A percentile compares a stretch with the other conserved stretches of the same genome.
Evolutionary conservation across 2,797 vertebrate species (phyloP).

Genomic region (Lepilemur septentrionalis): DNA sequence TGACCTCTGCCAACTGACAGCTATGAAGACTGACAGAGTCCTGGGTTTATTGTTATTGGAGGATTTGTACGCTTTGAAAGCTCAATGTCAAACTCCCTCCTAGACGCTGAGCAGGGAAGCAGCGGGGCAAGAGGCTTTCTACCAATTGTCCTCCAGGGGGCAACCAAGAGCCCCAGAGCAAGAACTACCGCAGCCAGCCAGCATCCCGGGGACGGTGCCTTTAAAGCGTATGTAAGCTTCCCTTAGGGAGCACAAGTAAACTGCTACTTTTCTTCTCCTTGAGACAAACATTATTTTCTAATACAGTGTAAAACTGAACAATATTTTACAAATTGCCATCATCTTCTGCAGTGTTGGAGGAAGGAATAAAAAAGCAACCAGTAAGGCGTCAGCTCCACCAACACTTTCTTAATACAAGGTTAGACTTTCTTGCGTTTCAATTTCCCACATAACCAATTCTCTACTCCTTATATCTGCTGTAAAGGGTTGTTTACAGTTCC

Average conservation of each 20-base stretch:
- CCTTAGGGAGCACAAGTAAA: background rate
- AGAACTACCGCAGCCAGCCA: rapidly evolving
- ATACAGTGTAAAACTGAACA: background rate
- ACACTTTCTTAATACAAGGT: conserved; percentile 29
- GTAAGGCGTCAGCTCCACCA: background rate
- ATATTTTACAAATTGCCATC: conserved; percentile 23
- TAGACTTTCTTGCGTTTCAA: background rate
- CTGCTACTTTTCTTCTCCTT: background rate
- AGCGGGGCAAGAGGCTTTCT: background rate
- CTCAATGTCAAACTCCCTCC: background rate
- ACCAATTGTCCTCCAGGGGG: background rate
- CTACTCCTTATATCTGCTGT: background rate
- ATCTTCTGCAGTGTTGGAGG: background rate
- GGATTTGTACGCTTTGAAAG: background rate
- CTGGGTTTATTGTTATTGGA: background rate
- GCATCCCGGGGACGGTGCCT: background rate
- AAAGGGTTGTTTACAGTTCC: background rate
- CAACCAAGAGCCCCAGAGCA: background rate
- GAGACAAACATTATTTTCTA: background rate
- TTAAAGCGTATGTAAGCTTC: background rate
- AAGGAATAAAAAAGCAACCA: background rate
- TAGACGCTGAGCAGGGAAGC: background rate
- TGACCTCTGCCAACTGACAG: background rate
- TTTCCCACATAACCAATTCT: background rate
- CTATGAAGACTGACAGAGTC: background rate